Percentiles rank a stretch among this genome's conserved stretches.
Evolutionary conservation across 2,797 vertebrate genomes (phyloP).

Genomic region (Halcyon leucocephala): DNA sequence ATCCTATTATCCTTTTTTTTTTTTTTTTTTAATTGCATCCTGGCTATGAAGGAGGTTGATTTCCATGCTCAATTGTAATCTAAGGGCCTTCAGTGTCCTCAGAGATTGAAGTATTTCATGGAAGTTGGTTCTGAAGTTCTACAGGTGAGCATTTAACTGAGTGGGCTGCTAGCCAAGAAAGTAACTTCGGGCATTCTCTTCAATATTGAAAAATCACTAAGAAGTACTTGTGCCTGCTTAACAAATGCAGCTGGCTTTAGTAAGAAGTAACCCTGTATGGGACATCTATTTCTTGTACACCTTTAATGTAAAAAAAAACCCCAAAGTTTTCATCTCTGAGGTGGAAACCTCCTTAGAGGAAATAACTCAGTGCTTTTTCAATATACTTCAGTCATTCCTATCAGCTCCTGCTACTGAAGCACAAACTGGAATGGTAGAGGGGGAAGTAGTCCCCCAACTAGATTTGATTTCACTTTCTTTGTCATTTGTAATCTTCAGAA

Average conservation of each 20-base stretch:
- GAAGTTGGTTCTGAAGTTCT: not conserved
- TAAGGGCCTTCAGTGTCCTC: not conserved
- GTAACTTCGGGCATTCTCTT: not conserved
- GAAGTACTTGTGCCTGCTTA: not conserved
- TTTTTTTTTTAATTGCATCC: not conserved
- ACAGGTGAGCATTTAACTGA: not conserved
- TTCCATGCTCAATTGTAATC: not conserved
- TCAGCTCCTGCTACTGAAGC: not conserved
- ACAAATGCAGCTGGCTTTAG: not conserved
- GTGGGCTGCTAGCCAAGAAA: constrained; percentile 1
- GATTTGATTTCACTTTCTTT: not conserved
- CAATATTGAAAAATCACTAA: not conserved
- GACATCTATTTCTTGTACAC: not conserved
- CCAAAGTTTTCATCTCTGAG: not conserved
- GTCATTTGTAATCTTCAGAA: not conserved
- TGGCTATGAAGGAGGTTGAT: not conserved
- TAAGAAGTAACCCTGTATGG: not conserved
- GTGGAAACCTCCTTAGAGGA: not conserved
- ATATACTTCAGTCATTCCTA: not conserved
- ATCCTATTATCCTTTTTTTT: not conserved
- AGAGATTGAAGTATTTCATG: not conserved
- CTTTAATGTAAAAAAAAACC: not conserved
- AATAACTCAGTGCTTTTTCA: not conserved
- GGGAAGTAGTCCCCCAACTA: not conserved
- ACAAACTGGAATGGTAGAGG: not conserved